phyloP scores from a whole-genome alignment of 2,797 vertebrate species.

The Psittacula derbiana region DNA sequence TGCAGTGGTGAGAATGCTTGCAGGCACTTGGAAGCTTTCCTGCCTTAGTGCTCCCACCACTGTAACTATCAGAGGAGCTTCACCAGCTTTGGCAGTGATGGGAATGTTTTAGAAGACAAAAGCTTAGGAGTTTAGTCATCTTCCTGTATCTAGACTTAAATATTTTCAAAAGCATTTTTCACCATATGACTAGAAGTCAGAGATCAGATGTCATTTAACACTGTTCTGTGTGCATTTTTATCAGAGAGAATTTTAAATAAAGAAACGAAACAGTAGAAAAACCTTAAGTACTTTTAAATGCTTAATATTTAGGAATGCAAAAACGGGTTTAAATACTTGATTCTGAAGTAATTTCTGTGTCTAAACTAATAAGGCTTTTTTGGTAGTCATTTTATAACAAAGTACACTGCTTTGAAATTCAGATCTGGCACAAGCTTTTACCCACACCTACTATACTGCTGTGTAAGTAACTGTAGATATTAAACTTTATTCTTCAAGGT shows the following conservation, averaged over 20 bases:
- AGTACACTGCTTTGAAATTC: neutral
- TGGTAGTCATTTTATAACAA: neutral
- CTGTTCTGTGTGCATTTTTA: conserved; percentile 1
- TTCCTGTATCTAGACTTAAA: conserved; percentile 60
- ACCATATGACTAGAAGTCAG: conserved; percentile 26
- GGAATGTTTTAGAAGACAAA: conserved; percentile 45
- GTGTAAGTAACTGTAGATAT: neutral
- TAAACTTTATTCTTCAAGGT: neutral
- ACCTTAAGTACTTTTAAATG: conserved; percentile 21
- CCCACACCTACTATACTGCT: neutral
- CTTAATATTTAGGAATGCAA: conserved; percentile 25
- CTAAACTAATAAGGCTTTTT: neutral
- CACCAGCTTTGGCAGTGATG: neutral
- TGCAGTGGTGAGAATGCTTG: neutral
- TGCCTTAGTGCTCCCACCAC: neutral
- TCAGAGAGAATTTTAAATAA: conserved; percentile 31
- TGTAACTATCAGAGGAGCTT: conserved; percentile 1
- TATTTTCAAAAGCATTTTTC: conserved; percentile 55
- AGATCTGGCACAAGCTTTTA: neutral
- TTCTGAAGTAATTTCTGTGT: neutral
- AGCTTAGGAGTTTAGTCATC: conserved; percentile 57
- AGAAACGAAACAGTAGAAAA: conserved; percentile 29
- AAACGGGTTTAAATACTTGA: neutral
- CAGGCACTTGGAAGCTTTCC: neutral
- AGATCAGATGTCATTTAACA: conserved; percentile 39